Conservation (phyloP, 2,113 vertebrate species). For the Anser brachyrhynchus region DNA sequence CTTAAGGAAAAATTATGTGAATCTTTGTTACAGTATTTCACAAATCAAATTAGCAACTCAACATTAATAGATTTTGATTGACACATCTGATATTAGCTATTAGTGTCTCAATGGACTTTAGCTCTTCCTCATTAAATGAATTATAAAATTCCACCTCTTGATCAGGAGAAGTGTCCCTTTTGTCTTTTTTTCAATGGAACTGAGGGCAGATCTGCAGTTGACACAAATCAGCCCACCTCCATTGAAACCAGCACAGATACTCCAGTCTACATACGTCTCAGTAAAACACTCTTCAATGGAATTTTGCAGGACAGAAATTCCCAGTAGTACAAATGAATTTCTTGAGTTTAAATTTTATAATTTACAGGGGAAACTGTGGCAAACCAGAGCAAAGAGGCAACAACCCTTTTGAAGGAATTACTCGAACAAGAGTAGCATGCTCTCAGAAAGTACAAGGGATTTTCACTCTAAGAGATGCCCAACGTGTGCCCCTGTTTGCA, state of each 20-base stretch:
- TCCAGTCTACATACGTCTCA: background rate
- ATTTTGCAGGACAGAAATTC: background rate
- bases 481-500: background rate
- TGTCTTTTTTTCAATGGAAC: background rate
- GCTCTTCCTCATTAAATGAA: conserved; percentile 25
- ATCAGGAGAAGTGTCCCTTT: background rate
- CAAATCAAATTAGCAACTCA: conserved; percentile 62
- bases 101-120: conserved; percentile 23
- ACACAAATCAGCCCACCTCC: background rate
- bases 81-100: conserved; percentile 49
- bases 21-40: conserved; percentile 59
- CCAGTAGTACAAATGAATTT: background rate
- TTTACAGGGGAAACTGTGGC: background rate
- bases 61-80: conserved; percentile 67
- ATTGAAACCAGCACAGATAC: background rate
- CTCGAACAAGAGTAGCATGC: background rate
- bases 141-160: conserved; percentile 30
- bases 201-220: background rate
- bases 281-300: background rate
- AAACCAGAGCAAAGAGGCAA: background rate
- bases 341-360: background rate
- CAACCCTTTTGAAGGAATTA: background rate
- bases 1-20: conserved; percentile 63
- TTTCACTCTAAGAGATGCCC: background rate
- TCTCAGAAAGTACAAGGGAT: background rate